Base-by-base conservation (phyloP, 2,888 invertebrate species). In the Aphidius colemani region DNA sequence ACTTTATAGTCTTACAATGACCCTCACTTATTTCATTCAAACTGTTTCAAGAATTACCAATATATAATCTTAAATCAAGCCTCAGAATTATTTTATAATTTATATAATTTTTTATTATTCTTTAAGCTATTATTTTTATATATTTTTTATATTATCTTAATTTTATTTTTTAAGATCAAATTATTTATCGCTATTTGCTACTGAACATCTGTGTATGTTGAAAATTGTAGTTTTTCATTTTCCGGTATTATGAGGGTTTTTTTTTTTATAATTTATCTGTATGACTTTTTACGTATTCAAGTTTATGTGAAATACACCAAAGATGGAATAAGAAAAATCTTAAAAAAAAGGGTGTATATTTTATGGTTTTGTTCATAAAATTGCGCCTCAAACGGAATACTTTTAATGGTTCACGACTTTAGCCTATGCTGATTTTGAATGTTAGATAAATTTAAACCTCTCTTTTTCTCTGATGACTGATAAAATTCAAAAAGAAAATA, bases 381-480 rank as follows among this genome's bases (percentile, higher is more conserved):
- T 69, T 53, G 50, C 61, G 48, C 61, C 53, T 56, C 59, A 57
- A 63, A 56, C 44, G 64, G 11, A 48, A 64, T 59, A 50, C 63
- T 30, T 77, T 76, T 78, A 79, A 80, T 78, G 75, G 77, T 76
- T 74, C 76, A 77, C 77, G 78, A 77, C 78, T 79, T 71, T 76
- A 72, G 71, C 72, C 75, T 76, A 78, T 78, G 79, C 78, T 78
- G 79, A 79, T 80, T 76, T 76, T 71, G 74, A 69, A 68, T 67
- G 69, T 67, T 68, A 72, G 78, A 79, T 79, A 77, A 76, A 76
- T 74, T 73, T 66, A 69, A 70, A 70, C 70, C 69, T 71, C 68
- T 7, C 3, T 30, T 30, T 30, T 30, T 30, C 13, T 18, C 13
- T 18, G 13, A 18, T 18, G 1, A 41, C 11, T 46, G 57, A 57